Percentiles rank a stretch among this genome's conserved stretches.
These are phyloP conservation scores for Uromys caudimaculatus DNA, from an alignment of 2,797 vertebrate species.

Conservation along the genomic window DNA sequence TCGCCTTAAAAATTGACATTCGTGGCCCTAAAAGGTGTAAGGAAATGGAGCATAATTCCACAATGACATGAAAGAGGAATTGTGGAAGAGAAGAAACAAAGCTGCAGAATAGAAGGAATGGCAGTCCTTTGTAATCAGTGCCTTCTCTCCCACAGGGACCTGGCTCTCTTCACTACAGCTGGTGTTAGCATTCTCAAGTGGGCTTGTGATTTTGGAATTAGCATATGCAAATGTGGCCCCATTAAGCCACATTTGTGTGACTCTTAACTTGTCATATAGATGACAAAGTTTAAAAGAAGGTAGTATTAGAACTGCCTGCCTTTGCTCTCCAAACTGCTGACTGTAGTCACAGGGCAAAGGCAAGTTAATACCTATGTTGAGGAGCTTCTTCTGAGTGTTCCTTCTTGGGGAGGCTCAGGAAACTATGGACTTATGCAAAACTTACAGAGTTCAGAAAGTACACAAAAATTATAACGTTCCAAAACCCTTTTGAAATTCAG, in stretches of 20 bases:
- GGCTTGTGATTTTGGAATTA: background rate
- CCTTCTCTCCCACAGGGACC: background rate
- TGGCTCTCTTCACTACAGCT: fast-evolving
- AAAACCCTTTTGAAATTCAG: background rate
- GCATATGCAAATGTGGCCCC: fast-evolving
- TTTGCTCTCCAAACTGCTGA: background rate
- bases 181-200: background rate
- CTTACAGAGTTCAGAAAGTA: background rate
- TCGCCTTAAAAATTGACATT: slow-evolving; percentile 22
- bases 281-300: background rate
- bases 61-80: background rate
- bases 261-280: background rate
- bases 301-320: background rate
- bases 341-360: background rate
- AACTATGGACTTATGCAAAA: background rate
- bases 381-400: background rate
- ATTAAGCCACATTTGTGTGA: background rate
- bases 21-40: slow-evolving; percentile 14
- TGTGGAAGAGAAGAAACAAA: background rate
- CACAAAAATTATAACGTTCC: background rate
- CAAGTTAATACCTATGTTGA: background rate
- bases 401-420: background rate
- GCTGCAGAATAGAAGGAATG: background rate
- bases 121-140: background rate
- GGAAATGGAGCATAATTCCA: slow-evolving; percentile 29